Base-by-base conservation (phyloP, 2,888 invertebrate species). In the Liopterus haemorrhoidalis region DNA sequence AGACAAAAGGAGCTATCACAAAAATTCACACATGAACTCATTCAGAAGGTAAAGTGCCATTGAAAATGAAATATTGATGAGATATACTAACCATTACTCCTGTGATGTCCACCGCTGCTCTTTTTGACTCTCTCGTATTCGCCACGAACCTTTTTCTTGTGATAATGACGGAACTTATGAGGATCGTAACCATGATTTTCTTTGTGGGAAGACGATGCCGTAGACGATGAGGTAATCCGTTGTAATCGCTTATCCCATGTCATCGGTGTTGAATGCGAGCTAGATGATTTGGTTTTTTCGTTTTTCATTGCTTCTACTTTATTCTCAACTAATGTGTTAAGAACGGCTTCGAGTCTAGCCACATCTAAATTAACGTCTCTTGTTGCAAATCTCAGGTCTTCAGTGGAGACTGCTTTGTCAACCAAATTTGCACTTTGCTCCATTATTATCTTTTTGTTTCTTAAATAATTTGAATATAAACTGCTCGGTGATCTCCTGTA, bases 401-500 rank as follows among this genome's bases (percentile, higher is more conserved):
- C 81, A 57, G 82, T 82, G 62, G 81, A 81, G 56, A 82, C 81
- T 58, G 81, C 78, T 69, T 81, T 81, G 72, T 82, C 82, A 63
- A 77, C 78, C 70, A n/a, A 18, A 59, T 61, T 40, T 51, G 49
- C 54, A 55, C 54, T 36, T 44, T 41, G 21, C n/a, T n/a, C n/a
- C n/a, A n/a, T n/a, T n/a, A n/a, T n/a, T n/a, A n/a, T n/a, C n/a
- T n/a, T n/a, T n/a, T n/a, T n/a, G n/a, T n/a, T n/a, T n/a, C n/a
- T n/a, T n/a, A n/a, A n/a, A n/a, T n/a, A n/a, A n/a, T n/a, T n/a
- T n/a, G n/a, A n/a, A n/a, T n/a, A n/a, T n/a, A n/a, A n/a, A n/a
- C n/a, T n/a, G n/a, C n/a, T n/a, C n/a, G n/a, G n/a, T n/a, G n/a
- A n/a, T n/a, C n/a, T n/a, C n/a, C n/a, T n/a, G n/a, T n/a, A n/a